phyloP scores from a whole-genome alignment of 2,888 invertebrate genomes.

The Limnephilus marmoratus region DNA sequence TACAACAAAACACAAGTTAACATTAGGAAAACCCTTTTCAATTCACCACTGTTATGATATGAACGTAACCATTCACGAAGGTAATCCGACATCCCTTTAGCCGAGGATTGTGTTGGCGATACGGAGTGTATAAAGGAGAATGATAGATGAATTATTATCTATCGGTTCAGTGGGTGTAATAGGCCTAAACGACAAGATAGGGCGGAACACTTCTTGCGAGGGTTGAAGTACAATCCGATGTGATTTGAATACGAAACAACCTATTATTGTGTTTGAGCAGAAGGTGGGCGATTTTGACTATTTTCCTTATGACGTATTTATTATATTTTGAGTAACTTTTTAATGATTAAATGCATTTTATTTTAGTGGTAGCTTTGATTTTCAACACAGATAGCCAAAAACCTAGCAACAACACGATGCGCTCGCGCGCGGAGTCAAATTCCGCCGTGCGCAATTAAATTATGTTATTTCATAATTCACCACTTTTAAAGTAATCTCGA shows the following conservation, averaged over 20 bases:
- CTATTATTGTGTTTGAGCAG: neutral
- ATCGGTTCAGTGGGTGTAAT: neutral
- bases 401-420: too few species aligned
- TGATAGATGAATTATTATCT: constrained; percentile 7
- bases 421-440: too few species aligned
- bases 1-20: neutral
- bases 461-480: too few species aligned
- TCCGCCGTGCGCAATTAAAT: too few species aligned
- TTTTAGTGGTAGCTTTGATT: too few species aligned
- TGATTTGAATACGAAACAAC: constrained; percentile 19
- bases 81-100: neutral
- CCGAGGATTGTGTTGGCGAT: neutral
- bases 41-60: neutral
- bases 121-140: neutral
- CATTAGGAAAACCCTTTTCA: neutral
- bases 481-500: too few species aligned
- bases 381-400: too few species aligned
- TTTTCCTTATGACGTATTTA: neutral
- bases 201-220: neutral
- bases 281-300: neutral
- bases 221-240: neutral
- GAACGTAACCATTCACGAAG: neutral
- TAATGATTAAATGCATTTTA: too few species aligned
- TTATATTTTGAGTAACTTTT: neutral
- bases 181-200: neutral